Percentiles rank a stretch among this genome's conserved stretches.
phyloP scores from a whole-genome alignment of 2,888 invertebrate genomes.

The Rotaria sp. region DNA sequence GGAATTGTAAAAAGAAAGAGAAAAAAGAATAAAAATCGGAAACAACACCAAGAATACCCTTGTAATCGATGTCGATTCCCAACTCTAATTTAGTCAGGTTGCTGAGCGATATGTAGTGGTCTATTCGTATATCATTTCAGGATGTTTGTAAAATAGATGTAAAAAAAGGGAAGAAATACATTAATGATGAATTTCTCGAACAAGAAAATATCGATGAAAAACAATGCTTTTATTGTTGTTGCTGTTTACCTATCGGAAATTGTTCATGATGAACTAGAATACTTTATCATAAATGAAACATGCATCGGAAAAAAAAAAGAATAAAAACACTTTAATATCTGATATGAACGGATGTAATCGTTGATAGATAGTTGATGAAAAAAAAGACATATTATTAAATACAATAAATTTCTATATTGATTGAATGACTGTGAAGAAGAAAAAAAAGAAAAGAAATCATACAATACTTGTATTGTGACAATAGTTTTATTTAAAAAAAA shows the following conservation, averaged over 20 bases:
- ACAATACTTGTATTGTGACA: neutral
- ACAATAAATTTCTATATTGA: neutral
- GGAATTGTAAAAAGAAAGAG: neutral
- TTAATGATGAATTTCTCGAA: neutral
- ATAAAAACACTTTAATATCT: neutral
- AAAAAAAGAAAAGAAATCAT: neutral
- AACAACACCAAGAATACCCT: neutral
- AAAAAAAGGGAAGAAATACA: neutral
- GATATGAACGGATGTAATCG: neutral
- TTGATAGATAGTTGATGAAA: neutral
- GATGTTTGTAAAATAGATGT: neutral
- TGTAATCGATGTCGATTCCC: neutral
- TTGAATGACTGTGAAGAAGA: neutral
- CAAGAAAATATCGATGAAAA: neutral
- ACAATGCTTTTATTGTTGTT: neutral
- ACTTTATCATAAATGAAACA: neutral
- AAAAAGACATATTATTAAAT: neutral
- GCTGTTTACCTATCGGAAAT: neutral
- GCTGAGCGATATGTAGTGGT: neutral
- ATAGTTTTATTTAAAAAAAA: neutral
- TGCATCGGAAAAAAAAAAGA: neutral
- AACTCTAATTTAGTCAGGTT: neutral
- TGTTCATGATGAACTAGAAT: neutral
- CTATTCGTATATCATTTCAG: neutral
- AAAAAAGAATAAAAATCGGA: too few relatives aligned